Base-by-base conservation (phyloP, 2,797 vertebrate genomes). In the Bradypodion ventrale region DNA sequence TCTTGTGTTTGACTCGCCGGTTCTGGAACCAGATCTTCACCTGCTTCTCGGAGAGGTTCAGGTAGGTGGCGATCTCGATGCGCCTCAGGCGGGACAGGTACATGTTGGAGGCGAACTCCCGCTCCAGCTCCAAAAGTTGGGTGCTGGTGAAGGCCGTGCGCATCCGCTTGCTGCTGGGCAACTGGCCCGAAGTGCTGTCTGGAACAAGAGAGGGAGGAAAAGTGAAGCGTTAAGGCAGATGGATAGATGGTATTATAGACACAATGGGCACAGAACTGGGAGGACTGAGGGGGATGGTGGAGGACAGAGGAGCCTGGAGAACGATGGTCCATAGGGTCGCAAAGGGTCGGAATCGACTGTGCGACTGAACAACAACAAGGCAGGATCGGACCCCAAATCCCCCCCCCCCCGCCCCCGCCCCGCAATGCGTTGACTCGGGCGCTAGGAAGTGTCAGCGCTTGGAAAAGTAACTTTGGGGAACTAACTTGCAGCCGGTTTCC, bases 21-120 rank as follows among this genome's bases (percentile, higher is more conserved):
- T 99, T 99, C 95, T 99, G 98, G 96, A 99, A 99, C 98, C 98
- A 99, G 93, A 99, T 99, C 94, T 99, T 99, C 91, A 99, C 98
- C 95, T 99, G 98, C 90, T 99, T 99, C 96, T 99, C 98, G 16
- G 98, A 99, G 92, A 99, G 97, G 93, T 99, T 99, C 93, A 99
- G 97, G 96, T 99, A 99, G 78, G 98, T 99, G 89, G 98, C 98
- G 91, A 99, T 99, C 96, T 99, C 98, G 89, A 99, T 99, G 96
- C 98, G 98, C 92, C 98, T 95, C 88, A 99, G 97, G 87, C 98
- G 97, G 87, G 98, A 99, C 87, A 99, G 97, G 95, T 99, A 99
- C 98, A 99, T 99, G 93, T 99, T 99, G 89, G 98, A 98, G 74
- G 98, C 98, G 95, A 99, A 99, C 95, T 99, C 98, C 5, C 98